These are phyloP conservation scores for Hemicentrotus pulcherrimus DNA, from an alignment of 35 echinoderm and acorn worm species.

Conservation along the genomic window DNA sequence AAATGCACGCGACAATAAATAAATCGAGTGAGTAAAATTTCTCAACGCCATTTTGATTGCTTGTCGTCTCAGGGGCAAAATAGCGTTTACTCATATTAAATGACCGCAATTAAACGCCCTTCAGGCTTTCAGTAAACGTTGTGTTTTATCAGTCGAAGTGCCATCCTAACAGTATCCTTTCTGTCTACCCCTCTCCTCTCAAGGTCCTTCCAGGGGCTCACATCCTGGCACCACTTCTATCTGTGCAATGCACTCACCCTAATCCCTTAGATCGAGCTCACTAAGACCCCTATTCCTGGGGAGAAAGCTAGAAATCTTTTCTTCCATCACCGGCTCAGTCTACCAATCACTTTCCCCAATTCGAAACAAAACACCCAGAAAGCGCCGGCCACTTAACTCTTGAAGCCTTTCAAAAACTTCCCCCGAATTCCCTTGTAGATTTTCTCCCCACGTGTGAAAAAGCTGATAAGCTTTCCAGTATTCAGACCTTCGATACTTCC, in stretches of 20 bases:
- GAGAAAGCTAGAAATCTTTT: neutral
- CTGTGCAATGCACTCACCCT: neutral
- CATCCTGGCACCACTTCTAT: neutral
- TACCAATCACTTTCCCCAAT: neutral
- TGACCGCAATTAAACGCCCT: too few species aligned
- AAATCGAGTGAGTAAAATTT: too few species aligned
- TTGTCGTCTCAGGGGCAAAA: too few species aligned
- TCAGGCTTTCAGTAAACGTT: too few species aligned
- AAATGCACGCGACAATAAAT: too few species aligned
- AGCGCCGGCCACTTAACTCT: neutral
- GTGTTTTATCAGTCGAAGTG: too few species aligned
- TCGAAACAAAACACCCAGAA: slow-evolving; percentile 11
- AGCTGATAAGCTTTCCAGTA: neutral
- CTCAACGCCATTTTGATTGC: too few species aligned
- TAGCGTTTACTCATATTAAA: too few species aligned
- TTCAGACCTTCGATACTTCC: neutral
- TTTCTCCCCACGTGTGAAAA: neutral
- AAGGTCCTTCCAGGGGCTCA: too few species aligned
- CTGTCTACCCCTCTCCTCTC: too few species aligned
- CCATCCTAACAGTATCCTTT: too few species aligned
- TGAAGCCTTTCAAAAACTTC: neutral
- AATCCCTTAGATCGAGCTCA: neutral
- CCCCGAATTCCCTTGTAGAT: neutral
- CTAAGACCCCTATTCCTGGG: neutral
- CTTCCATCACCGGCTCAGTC: neutral